Evolutionary conservation across 1,140 invertebrate genomes (phyloP), one percentile per base, ranked within the genome.

Genomic region (Formica exsecta): DNA sequence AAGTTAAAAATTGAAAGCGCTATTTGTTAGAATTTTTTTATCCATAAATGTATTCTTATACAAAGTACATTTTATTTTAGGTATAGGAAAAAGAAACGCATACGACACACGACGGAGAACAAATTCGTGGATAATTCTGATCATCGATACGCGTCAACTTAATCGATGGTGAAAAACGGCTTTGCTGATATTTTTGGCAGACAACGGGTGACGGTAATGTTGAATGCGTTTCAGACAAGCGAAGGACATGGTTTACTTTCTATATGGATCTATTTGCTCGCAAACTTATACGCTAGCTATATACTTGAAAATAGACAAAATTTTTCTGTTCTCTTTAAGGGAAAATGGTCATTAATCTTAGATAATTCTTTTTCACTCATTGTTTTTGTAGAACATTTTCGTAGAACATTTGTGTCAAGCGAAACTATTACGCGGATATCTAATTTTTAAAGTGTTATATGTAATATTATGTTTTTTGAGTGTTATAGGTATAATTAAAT

Each of bases 331-430:
- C 25, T 80, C 1, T 25, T 9, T 68, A 41, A 16, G 32, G 32
- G 13, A 79, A 70, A 70, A 57, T 59, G 64, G 8, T 6, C 64
- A 70, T 80, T 80, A 80, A 70, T 80, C 77, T 70, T 80, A 29
- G 48, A 70, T 80, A 68, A 68, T 57, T 4, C 48, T 57, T 80
- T 54, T 32, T 57, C 36, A 9, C 59, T 70, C 36, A 65, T 70
- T 70, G 32, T 80, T 80, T 65, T 80, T 80, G 36, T n/a, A n/a
- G 77, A 70, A 44, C 9, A 44, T 44, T 51, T 41, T 57, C 2
- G 51, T 25, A 41, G 5, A 38, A 41, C 6, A 80, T 57, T 9
- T 51, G 25, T 44, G 77, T 51, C 48, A 70, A 41, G 32, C 36
- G 22, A 41, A 80, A 80, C 32, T 44, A 80, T 70, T 61, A 70